A percentile compares a stretch with the other conserved stretches of the same genome.
These are phyloP conservation scores for Listronotus oregonensis DNA, from an alignment of 1,140 invertebrate species.

Conservation along the genomic window DNA sequence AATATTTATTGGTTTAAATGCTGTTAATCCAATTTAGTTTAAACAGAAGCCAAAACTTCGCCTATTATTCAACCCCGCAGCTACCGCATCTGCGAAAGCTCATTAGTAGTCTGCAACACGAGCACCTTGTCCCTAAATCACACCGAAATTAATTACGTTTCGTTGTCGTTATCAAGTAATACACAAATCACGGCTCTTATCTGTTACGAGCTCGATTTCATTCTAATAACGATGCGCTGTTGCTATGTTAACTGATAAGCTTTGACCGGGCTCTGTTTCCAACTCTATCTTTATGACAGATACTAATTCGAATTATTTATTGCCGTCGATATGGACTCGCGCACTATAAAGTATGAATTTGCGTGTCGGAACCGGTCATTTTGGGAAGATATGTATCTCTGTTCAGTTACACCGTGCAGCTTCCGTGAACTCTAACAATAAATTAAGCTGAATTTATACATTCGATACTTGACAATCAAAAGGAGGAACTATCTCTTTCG, in stretches of 20 bases:
- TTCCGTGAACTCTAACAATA: too few relatives aligned
- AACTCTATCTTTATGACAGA: slow-evolving; percentile 31
- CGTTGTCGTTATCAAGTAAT: slow-evolving; percentile 50
- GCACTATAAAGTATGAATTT: slow-evolving; percentile 11
- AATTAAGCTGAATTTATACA: too few relatives aligned
- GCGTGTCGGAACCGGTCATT: slow-evolving; percentile 10
- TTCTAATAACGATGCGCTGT: slow-evolving; percentile 44
- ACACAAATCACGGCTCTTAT: slow-evolving; percentile 49
- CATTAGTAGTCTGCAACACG: slow-evolving; percentile 45
- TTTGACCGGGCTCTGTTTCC: slow-evolving; percentile 11
- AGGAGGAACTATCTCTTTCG: too few relatives aligned
- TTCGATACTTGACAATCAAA: too few relatives aligned
- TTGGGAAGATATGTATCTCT: slow-evolving; percentile 8
- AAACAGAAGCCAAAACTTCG: background rate
- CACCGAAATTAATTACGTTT: slow-evolving; percentile 50
- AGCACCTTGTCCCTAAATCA: slow-evolving; percentile 39
- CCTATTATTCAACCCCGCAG: slow-evolving; percentile 8
- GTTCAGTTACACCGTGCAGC: too few relatives aligned
- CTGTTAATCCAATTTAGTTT: slow-evolving; percentile 1
- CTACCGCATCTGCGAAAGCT: slow-evolving; percentile 37
- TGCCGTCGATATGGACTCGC: slow-evolving; percentile 22
- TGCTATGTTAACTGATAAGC: slow-evolving; percentile 18
- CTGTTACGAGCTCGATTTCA: slow-evolving; percentile 45
- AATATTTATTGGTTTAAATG: too few relatives aligned
- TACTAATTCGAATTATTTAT: slow-evolving; percentile 44